Evolutionary conservation across 2,888 invertebrate species (phyloP).

Genomic region (Biston betularia): DNA sequence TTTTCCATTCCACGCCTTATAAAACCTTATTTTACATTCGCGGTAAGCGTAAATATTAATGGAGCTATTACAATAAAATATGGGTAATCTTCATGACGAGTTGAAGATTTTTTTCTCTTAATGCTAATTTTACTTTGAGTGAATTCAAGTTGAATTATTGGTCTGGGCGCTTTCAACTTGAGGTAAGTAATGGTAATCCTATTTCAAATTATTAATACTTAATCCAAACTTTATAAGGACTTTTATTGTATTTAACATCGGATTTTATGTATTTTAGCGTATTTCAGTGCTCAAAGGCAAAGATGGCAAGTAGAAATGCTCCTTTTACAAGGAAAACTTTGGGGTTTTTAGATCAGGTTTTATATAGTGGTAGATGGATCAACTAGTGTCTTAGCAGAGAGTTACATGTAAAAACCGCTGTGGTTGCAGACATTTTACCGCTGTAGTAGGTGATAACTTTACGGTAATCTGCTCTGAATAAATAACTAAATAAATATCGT

Average conservation of each 20-base stretch:
- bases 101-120: slow-evolving; percentile 17
- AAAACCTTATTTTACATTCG: slow-evolving; percentile 25
- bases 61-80: slow-evolving; percentile 31
- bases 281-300: neutral
- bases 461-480: too few species aligned
- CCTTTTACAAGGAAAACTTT: neutral
- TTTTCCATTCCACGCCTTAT: slow-evolving; percentile 23
- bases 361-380: too few species aligned
- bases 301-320: neutral
- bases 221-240: neutral
- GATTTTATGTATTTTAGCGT: neutral
- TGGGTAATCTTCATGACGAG: slow-evolving; percentile 31
- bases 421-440: too few species aligned
- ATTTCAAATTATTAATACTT: slow-evolving; percentile 16
- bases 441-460: too few species aligned
- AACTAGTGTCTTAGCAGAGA: too few species aligned
- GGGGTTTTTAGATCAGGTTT: too few species aligned
- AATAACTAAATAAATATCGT: too few species aligned
- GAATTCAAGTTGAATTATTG: slow-evolving; percentile 22
- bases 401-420: too few species aligned
- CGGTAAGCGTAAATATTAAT: slow-evolving; percentile 31
- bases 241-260: slow-evolving; percentile 2
- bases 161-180: slow-evolving; percentile 18
- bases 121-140: slow-evolving; percentile 27
- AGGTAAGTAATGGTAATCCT: slow-evolving; percentile 25